Percentiles rank a stretch among this genome's conserved stretches.
Conservation (phyloP, 2,797 vertebrate genomes). For the Anguilla anguilla region DNA sequence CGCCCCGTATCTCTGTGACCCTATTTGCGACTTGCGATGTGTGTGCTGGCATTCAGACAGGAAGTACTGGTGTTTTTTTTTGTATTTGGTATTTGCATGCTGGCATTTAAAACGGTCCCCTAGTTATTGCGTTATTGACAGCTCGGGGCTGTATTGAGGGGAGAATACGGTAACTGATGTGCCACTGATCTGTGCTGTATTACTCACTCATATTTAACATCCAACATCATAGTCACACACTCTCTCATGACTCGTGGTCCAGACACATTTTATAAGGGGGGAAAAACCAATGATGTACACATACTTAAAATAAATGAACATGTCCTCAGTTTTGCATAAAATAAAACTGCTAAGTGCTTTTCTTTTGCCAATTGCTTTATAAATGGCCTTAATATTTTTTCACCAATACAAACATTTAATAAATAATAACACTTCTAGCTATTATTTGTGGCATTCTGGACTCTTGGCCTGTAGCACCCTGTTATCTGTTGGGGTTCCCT, state of each 20-base stretch:
- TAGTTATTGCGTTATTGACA: neutral
- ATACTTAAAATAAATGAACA: neutral
- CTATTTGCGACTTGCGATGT: neutral
- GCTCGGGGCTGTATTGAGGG: neutral
- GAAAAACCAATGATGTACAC: neutral
- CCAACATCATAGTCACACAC: neutral
- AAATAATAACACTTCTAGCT: no score
- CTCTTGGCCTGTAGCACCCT: neutral
- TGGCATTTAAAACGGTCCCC: conserved; percentile 1
- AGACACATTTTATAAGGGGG: neutral
- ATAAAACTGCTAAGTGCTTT: neutral
- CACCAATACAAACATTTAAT: neutral
- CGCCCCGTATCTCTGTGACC: neutral
- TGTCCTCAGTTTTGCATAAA: neutral
- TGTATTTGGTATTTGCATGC: neutral
- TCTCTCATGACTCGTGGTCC: neutral
- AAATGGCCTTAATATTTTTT: neutral
- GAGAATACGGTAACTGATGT: neutral
- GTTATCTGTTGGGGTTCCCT: neutral
- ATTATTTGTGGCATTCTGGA: neutral
- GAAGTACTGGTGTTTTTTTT: neutral
- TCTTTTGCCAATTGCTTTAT: neutral
- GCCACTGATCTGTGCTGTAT: neutral
- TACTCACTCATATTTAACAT: neutral
- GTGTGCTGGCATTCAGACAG: neutral